These are phyloP conservation scores for Pachyseris speciosa DNA, from an alignment of 64 coral and sea anemone species.

Conservation along the genomic window DNA sequence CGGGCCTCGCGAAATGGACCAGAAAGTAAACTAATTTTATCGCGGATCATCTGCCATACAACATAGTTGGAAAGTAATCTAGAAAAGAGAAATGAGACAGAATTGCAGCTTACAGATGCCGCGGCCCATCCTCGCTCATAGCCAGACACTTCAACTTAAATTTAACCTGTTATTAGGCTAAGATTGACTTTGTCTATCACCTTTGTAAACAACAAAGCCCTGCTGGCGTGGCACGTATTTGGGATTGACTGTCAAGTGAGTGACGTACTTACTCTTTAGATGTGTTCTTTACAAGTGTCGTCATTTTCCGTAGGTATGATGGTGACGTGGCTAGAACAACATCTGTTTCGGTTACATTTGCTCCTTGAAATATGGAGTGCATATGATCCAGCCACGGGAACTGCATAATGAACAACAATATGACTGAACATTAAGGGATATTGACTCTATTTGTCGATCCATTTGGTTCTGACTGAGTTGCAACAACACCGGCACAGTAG, in stretches of 20 bases:
- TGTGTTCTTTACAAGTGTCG: conserved; percentile 64
- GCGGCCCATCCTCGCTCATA: no score
- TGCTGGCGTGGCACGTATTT: no score
- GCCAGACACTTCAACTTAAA: no score
- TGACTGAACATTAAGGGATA: no score
- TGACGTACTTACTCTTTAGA: conserved; percentile 82
- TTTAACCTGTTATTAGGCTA: no score
- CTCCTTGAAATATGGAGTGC: conserved; percentile 65
- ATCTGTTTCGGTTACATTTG: conserved; percentile 82
- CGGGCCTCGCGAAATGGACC: conserved; percentile 91
- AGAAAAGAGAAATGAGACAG: not conserved
- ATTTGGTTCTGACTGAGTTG: no score
- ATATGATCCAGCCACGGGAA: conserved; percentile 94
- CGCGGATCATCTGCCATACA: conserved; percentile 97
- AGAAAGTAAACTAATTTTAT: conserved; percentile 89
- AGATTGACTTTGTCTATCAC: no score
- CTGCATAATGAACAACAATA: conserved; percentile 1
- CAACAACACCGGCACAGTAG: no score
- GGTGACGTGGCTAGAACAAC: conserved; percentile 79
- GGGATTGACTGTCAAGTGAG: not conserved
- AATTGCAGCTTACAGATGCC: no score
- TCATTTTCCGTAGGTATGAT: conserved; percentile 69
- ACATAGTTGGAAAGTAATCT: conserved; percentile 98
- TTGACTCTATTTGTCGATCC: no score
- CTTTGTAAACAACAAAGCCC: no score